Conservation (phyloP, 2,888 invertebrate genomes). For the Therioaphis trifolii region DNA sequence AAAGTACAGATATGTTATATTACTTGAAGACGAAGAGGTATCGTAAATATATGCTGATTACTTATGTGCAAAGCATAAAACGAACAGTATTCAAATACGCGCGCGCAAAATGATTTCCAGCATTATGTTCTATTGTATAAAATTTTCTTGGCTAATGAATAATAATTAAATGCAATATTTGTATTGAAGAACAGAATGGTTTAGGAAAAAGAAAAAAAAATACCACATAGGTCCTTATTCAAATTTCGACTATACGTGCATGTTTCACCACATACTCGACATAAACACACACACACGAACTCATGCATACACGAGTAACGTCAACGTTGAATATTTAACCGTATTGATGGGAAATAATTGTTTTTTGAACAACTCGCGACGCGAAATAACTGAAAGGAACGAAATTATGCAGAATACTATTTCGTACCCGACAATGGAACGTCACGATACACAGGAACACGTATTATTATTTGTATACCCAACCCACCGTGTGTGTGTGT, state of each 20-base stretch:
- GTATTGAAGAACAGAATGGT: constrained; percentile 14
- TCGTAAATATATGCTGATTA: too few relatives aligned
- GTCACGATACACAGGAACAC: not conserved
- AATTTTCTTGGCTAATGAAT: constrained; percentile 29
- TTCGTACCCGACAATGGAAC: constrained; percentile 53
- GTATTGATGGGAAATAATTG: constrained; percentile 46
- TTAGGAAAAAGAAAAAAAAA: constrained; percentile 22
- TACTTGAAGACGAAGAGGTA: too few relatives aligned
- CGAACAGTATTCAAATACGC: not conserved
- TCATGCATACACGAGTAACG: too few relatives aligned
- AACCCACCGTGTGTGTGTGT: not conserved
- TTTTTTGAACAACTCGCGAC: constrained; percentile 39
- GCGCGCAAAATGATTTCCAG: constrained; percentile 31
- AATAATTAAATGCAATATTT: constrained; percentile 27
- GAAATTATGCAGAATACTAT: constrained; percentile 58
- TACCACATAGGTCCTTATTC: not conserved
- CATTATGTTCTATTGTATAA: constrained; percentile 6
- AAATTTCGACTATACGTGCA: constrained; percentile 39
- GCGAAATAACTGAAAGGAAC: constrained; percentile 58
- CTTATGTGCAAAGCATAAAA: not conserved
- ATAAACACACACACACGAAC: not conserved
- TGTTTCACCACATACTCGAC: constrained; percentile 33
- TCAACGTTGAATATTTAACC: constrained; percentile 42
- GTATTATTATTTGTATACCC: constrained; percentile 25
- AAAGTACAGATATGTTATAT: too few relatives aligned